Evolutionary conservation across 2,113 vertebrate species (phyloP), one percentile per base, ranked within the genome.

Genomic region (Catagonus wagneri): DNA sequence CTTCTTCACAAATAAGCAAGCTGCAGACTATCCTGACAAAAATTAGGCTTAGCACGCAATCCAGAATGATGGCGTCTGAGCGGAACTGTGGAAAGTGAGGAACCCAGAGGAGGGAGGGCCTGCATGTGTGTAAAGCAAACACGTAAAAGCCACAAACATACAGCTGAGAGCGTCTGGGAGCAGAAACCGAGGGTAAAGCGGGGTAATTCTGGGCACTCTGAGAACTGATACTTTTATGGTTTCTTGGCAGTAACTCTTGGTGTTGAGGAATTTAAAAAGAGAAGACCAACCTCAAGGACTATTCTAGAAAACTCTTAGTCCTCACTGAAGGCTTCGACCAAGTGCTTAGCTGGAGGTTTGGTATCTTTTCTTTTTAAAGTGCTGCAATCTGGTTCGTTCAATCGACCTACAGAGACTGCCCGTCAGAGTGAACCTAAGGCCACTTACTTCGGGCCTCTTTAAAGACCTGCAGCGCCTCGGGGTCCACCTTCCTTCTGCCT

Each of bases 401-500:
- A 15, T 0, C 2, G 0, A 14, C 22, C 36, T 72, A 39, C 9
- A 56, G 78, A 54, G n/a, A 13, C 13, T 5, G 13, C 83, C 72
- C 20, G 34, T 7, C 52, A 23, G 65, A 56, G 13, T 13, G 12
- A 63, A 32, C 52, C 32, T 36, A 65, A 15, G 25, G 32, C n/a
- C 52, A 98, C 99, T 99, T 96, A 99, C 99, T 98, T 96, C 98
- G 99, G 34, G 99, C 99, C 90, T 99, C 99, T 78, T 98, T 98
- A 95, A 99, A 99, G 95, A 99, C 95, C 85, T 96, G 94, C 96
- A 99, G 97, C 0, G 99, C 99, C 96, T 99, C 99, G 0, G 99
- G 98, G 78, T 99, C 99, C 92, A 99, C 98, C 97, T 98, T 99
- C 91, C 99, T 98, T 15, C 99, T 98, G 92, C 98, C 98, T 0